These are phyloP conservation scores for Scaptomyza pallida DNA, from an alignment of 1,140 invertebrate genomes.

Conservation along the genomic window DNA sequence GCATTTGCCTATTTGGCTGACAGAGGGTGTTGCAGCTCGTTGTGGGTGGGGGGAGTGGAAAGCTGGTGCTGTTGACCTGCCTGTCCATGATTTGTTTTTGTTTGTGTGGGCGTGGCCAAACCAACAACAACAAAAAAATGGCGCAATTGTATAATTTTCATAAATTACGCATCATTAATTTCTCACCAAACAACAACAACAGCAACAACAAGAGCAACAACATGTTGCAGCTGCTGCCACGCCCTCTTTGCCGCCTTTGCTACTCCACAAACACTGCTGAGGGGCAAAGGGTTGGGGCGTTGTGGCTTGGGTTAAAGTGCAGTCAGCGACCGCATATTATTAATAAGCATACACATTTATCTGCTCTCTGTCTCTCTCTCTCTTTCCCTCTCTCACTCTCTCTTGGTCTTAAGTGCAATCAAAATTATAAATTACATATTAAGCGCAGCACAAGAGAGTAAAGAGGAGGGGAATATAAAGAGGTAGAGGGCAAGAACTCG, in stretches of 20 bases:
- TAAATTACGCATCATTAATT: conserved; percentile 57
- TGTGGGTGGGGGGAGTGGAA: too few relatives aligned
- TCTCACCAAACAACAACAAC: conserved; percentile 21
- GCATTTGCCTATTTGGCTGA: conserved; percentile 37
- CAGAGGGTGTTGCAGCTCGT: background rate
- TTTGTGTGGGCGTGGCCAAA: conserved; percentile 25
- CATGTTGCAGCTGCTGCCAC: background rate
- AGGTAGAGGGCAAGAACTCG: conserved; percentile 5
- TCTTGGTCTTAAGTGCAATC: conserved; percentile 50
- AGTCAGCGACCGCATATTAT: conserved; percentile 42
- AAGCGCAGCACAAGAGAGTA: conserved; percentile 12
- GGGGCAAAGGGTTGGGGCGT: background rate
- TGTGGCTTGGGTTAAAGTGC: background rate
- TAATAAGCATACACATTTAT: conserved; percentile 49
- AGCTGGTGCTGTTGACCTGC: background rate
- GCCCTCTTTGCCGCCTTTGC: too few relatives aligned
- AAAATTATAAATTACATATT: conserved; percentile 61
- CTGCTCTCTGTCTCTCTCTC: too few relatives aligned
- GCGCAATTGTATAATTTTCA: conserved; percentile 58
- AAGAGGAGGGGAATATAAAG: too few relatives aligned
- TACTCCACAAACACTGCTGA: too few relatives aligned
- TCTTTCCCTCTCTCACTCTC: too few relatives aligned
- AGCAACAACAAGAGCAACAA: background rate
- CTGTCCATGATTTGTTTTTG: conserved; percentile 48
- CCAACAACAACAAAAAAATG: too few relatives aligned